Base-by-base conservation (phyloP, 2,113 vertebrate species). In the Atherinomorus stipes region DNA sequence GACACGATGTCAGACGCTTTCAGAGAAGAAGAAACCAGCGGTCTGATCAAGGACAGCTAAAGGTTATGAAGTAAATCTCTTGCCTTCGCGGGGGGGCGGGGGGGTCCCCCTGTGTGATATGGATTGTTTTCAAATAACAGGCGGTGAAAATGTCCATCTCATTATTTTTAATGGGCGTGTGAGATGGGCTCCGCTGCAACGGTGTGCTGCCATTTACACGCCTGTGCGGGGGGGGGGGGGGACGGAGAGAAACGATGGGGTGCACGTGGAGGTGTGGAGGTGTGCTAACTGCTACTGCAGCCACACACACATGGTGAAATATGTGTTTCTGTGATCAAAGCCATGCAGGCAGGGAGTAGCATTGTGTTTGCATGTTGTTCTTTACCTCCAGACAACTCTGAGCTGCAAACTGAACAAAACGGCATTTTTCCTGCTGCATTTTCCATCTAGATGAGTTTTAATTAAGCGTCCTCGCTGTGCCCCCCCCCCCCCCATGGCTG, bases 381-480 rank as follows among this genome's bases (percentile, higher is more conserved):
- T 25, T 53, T 64, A 34, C 2, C 1, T 42, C 60, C 4, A 11
- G 45, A 62, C 53, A 71, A 61, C 37, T 76, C 4, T 49, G 23
- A 79, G 76, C 74, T 81, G 66, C 58, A 81, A 74, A 66, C 50
- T 31, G 19, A 74, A 81, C 82, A 81, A 89, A 90, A 89, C 87
- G 70, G 4, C 64, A 51, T 79, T 78, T 82, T 84, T 73, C 74
- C 45, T 71, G 25, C 61, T 0, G 47, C 64, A 25, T 91, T 76
- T 93, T 92, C 89, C 89, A 91, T 93, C 90, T 78, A 90, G 90
- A 91, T 89, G 90, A 82, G 78, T 93, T 93, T 93, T 93, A 93
- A 93, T 93, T 93, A 93, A 90, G 85, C 83, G 79, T 90, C 83
- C 86, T 83, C 25, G 79, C 83, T 65, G 62, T 62, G 78, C 37